These are phyloP conservation scores for Neoitamus cyanurus DNA, from an alignment of 2,888 invertebrate species.

Conservation along the genomic window DNA sequence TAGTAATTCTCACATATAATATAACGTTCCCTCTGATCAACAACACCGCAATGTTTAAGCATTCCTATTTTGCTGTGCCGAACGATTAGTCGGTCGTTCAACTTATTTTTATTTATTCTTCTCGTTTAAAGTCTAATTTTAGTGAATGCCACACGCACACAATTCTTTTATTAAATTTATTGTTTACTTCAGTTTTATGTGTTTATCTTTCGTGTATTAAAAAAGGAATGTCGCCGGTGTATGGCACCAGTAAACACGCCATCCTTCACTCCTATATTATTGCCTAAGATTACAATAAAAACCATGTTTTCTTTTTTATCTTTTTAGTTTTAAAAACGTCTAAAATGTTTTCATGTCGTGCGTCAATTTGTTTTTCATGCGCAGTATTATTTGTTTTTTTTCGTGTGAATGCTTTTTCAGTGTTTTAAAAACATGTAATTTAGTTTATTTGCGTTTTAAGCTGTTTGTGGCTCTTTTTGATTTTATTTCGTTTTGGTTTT, in stretches of 20 bases:
- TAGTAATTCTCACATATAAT: not conserved
- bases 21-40: conserved; percentile 11
- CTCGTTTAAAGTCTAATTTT: not conserved
- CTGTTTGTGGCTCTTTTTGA: not conserved
- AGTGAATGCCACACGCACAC: conserved; percentile 1
- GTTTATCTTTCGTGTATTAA: not conserved
- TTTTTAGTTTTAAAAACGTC: conserved; percentile 27
- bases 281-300: conserved; percentile 13
- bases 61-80: not conserved
- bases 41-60: conserved; percentile 8
- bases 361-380: not conserved
- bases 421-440: conserved; percentile 13
- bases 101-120: not conserved
- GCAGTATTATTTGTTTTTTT: not conserved
- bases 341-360: conserved; percentile 18
- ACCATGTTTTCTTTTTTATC: not conserved
- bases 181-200: conserved; percentile 10
- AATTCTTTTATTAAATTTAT: conserved; percentile 2
- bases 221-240: not conserved
- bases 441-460: not conserved
- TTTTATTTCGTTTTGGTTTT: not conserved
- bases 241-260: not conserved
- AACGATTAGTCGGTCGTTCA: not conserved
- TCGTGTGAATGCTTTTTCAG: not conserved
- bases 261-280: conserved; percentile 2